A percentile compares a stretch with the other conserved stretches of the same genome.
phyloP scores from a whole-genome alignment of 2,797 vertebrate species.

The Eleutherodactylus coqui region DNA sequence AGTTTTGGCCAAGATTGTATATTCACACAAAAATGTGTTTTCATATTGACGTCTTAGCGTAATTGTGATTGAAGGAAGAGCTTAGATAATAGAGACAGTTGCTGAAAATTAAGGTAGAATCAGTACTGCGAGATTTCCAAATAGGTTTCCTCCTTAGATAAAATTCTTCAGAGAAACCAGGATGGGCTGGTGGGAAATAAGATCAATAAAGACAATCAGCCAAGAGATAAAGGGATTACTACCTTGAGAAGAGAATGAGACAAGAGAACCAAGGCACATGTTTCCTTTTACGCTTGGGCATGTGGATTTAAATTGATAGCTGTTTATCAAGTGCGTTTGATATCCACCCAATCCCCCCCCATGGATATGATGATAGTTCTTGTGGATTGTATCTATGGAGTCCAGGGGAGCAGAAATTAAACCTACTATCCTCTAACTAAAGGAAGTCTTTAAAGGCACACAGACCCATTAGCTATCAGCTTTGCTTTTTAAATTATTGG shows the following conservation, averaged over 20 bases:
- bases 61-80: neutral
- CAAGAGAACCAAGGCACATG: slow-evolving; percentile 53
- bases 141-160: slow-evolving; percentile 53
- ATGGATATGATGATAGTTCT: slow-evolving; percentile 21
- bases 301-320: slow-evolving; percentile 59
- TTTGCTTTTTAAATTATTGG: neutral
- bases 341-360: slow-evolving; percentile 47
- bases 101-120: slow-evolving; percentile 30
- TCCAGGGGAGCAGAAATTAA: slow-evolving; percentile 20
- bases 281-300: slow-evolving; percentile 55
- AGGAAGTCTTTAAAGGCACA: neutral
- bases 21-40: neutral
- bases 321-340: slow-evolving; percentile 51
- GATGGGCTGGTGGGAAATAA: slow-evolving; percentile 28
- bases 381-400: slow-evolving; percentile 9
- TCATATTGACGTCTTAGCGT: neutral
- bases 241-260: slow-evolving; percentile 64
- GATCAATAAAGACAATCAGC: slow-evolving; percentile 69
- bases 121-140: slow-evolving; percentile 41
- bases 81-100: slow-evolving; percentile 8
- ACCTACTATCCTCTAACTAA: slow-evolving; percentile 10
- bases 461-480: neutral
- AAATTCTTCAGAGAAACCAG: slow-evolving; percentile 59
- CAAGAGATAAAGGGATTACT: slow-evolving; percentile 69
- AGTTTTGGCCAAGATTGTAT: neutral